These are phyloP conservation scores for Drosophila lowei DNA, from an alignment of 1,140 invertebrate genomes.

Conservation along the genomic window DNA sequence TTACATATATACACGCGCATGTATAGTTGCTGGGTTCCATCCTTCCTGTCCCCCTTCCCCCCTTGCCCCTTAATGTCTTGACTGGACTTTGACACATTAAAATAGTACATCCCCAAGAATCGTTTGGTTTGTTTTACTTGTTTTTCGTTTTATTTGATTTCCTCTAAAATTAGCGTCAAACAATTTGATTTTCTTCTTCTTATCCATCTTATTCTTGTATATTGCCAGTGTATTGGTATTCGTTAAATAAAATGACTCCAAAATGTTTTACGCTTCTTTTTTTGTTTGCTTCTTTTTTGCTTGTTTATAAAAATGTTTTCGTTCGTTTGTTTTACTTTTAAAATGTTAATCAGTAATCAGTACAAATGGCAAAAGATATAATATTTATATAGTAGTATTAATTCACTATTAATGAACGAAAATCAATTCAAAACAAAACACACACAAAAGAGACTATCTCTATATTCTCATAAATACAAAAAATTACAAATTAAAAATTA, in stretches of 20 bases:
- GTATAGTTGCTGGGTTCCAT: too few species aligned
- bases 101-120: not conserved
- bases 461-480: conserved; percentile 1
- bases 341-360: conserved; percentile 75
- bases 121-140: not conserved
- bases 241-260: conserved; percentile 35
- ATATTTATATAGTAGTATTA: conserved; percentile 56
- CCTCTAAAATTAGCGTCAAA: conserved; percentile 76
- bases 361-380: conserved; percentile 74
- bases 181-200: conserved; percentile 42
- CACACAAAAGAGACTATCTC: conserved; percentile 21
- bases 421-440: conserved; percentile 28
- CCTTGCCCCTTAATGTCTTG: too few species aligned
- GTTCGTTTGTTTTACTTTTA: conserved; percentile 26
- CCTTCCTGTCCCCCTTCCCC: too few species aligned
- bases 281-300: conserved; percentile 12
- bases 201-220: conserved; percentile 24
- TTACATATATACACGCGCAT: too few species aligned
- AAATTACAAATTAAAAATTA: conserved; percentile 1
- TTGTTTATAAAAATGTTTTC: conserved; percentile 33
- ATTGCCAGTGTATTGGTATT: conserved; percentile 36
- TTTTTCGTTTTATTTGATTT: conserved; percentile 37
- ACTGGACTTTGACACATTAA: not conserved
- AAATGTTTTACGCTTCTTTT: conserved; percentile 18
- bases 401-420: conserved; percentile 56